Evolutionary conservation across 2,797 vertebrate species (phyloP), one percentile per base, ranked within the genome.

Genomic region (Eulemur rubriventer): DNA sequence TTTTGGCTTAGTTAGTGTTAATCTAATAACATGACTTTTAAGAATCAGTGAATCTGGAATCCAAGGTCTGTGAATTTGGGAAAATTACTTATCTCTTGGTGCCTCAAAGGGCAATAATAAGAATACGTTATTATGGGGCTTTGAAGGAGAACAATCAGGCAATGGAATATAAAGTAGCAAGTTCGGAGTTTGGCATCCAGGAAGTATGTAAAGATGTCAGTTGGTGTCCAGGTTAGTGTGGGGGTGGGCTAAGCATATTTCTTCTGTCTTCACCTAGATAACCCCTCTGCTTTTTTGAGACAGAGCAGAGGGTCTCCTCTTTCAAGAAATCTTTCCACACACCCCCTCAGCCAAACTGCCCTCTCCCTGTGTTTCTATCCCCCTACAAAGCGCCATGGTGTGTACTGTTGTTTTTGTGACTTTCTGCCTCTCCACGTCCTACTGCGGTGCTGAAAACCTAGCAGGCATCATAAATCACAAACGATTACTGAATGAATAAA

Each of bases 61-160:
- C 16, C 3, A 35, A 94, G 59, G 12, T 73, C 61, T 61, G 30
- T 35, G 43, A 95, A 89, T 35, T 76, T 69, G 7, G 16, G 28
- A 90, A 89, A 82, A 96, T 80, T 70, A 76, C 8, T 76, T 91
- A 61, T 46, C 2, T 65, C 33, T 35, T 38, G 30, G 12, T 86
- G 11, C 55, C 26, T 73, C 7, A 17, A 87, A 92, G 30, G n/a
- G n/a, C 78, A 81, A 46, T 72, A 78, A 79, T 50, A 78, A 92
- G 38, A 59, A 65, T 43, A 61, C 0, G 1, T 73, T 55, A 13
- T n/a, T 46, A 50, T 17, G 33, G 41, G 14, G 7, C 14, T 88
- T 63, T 88, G n/a, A 92, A 87, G 57, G 88, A 72, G 8, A 89
- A 70, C n/a, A 76, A 86, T 57, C 14, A 82, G 59, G 26, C 52